Conservation (phyloP, 2,888 invertebrate genomes). For the Drosophila setosimentum region DNA sequence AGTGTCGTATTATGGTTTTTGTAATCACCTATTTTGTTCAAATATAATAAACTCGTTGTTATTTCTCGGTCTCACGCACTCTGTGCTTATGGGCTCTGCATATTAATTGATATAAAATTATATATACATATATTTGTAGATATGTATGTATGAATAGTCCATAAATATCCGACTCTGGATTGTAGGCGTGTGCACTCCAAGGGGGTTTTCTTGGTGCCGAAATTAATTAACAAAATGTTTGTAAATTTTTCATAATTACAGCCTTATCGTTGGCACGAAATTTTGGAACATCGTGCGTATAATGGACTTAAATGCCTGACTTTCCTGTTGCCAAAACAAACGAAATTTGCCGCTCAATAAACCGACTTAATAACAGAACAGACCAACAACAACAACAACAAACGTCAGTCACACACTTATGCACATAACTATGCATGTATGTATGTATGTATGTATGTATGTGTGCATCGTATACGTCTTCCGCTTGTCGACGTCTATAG, state of each 20-base stretch:
- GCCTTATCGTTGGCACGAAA: constrained; percentile 50
- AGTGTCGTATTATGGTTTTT: constrained; percentile 31
- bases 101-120: constrained; percentile 67
- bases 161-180: constrained; percentile 21
- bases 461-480: constrained; percentile 42
- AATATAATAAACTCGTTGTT: constrained; percentile 22
- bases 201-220: constrained; percentile 52
- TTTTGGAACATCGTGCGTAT: constrained; percentile 57
- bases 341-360: constrained; percentile 76
- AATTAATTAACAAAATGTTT: constrained; percentile 79
- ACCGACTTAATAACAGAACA: constrained; percentile 65
- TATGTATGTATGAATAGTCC: constrained; percentile 31
- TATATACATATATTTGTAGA: constrained; percentile 22
- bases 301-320: constrained; percentile 26
- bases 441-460: background rate
- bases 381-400: constrained; percentile 29
- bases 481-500: constrained; percentile 43
- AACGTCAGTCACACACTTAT: constrained; percentile 20
- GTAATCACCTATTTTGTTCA: constrained; percentile 2
- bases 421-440: constrained; percentile 13
- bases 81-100: constrained; percentile 53
- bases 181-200: constrained; percentile 48
- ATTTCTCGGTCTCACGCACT: constrained; percentile 64
- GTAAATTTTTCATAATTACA: constrained; percentile 72
- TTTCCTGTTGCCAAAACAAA: constrained; percentile 61